These are phyloP conservation scores for Forbesichthys agassizii DNA, from an alignment of 2,113 vertebrate genomes.

Conservation along the genomic window DNA sequence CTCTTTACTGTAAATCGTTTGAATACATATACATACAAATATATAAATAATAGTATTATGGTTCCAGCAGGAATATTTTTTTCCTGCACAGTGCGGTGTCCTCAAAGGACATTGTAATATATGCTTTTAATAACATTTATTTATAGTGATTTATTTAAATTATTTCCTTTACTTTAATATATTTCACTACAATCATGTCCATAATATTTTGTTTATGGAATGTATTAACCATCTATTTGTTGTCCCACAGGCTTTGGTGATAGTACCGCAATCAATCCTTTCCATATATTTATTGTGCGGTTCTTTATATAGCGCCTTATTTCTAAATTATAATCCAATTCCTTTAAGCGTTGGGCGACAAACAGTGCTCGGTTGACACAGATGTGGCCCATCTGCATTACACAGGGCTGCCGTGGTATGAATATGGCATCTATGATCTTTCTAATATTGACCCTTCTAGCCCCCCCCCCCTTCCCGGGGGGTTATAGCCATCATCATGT, in stretches of 20 bases:
- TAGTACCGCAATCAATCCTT: slow-evolving; percentile 25
- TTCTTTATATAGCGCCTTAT: slow-evolving; percentile 10
- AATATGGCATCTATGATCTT: slow-evolving; percentile 48
- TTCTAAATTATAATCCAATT: neutral
- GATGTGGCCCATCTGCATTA: slow-evolving; percentile 20
- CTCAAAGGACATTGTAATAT: slow-evolving; percentile 32
- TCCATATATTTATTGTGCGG: slow-evolving; percentile 10
- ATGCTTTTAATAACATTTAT: slow-evolving; percentile 11
- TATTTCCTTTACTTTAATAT: slow-evolving; percentile 8
- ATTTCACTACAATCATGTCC: neutral
- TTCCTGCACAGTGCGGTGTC: slow-evolving; percentile 25
- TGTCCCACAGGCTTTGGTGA: slow-evolving; percentile 20
- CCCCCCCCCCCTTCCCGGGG: slow-evolving; percentile 56
- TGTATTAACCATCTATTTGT: slow-evolving; percentile 39
- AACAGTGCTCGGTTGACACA: slow-evolving; percentile 25
- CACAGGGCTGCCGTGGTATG: slow-evolving; percentile 57
- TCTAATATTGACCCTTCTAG: slow-evolving; percentile 55
- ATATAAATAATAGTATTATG: slow-evolving; percentile 3
- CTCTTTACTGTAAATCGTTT: slow-evolving; percentile 17
- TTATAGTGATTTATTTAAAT: neutral
- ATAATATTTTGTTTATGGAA: slow-evolving; percentile 2
- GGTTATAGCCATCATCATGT: slow-evolving; percentile 71
- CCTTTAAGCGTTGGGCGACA: slow-evolving; percentile 6
- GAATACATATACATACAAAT: slow-evolving; percentile 18
- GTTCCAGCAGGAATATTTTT: slow-evolving; percentile 47